A percentile compares a stretch with the other conserved stretches of the same genome.
Conservation (phyloP, 2,888 invertebrate genomes). For the Sesia apiformis region DNA sequence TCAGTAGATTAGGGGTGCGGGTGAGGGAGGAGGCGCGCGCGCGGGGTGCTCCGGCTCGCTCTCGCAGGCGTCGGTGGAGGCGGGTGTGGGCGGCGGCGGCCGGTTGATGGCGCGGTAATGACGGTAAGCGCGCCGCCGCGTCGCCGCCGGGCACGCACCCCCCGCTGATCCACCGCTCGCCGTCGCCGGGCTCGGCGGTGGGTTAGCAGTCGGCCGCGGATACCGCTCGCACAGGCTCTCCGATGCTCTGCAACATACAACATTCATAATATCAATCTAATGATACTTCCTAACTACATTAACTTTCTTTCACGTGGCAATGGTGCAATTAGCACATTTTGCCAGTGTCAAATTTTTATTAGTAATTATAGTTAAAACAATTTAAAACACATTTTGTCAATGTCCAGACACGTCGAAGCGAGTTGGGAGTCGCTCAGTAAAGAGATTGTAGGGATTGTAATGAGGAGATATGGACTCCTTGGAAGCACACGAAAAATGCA, state of each 20-base stretch:
- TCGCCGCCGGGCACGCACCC: conserved; percentile 78
- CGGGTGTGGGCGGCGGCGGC: conserved; percentile 95
- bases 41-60: conserved; percentile 85
- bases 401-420: no score
- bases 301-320: no score
- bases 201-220: conserved; percentile 91
- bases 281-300: no score
- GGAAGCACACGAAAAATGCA: no score
- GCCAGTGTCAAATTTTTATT: no score
- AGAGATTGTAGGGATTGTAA: no score
- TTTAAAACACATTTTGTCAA: no score
- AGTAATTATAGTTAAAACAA: no score
- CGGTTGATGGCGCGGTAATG: conserved; percentile 88
- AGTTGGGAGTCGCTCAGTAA: no score
- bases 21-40: conserved; percentile 91
- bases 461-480: no score
- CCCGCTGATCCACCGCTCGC: conserved; percentile 74
- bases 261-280: no score
- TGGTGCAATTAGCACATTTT: no score
- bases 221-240: conserved; percentile 80
- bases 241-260: conserved; percentile 59
- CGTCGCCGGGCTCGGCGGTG: conserved; percentile 92
- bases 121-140: conserved; percentile 81
- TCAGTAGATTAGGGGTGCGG: conserved; percentile 63
- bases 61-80: conserved; percentile 94